phyloP scores from a whole-genome alignment of 2,113 vertebrate species.

The Lucifuga dentata region DNA sequence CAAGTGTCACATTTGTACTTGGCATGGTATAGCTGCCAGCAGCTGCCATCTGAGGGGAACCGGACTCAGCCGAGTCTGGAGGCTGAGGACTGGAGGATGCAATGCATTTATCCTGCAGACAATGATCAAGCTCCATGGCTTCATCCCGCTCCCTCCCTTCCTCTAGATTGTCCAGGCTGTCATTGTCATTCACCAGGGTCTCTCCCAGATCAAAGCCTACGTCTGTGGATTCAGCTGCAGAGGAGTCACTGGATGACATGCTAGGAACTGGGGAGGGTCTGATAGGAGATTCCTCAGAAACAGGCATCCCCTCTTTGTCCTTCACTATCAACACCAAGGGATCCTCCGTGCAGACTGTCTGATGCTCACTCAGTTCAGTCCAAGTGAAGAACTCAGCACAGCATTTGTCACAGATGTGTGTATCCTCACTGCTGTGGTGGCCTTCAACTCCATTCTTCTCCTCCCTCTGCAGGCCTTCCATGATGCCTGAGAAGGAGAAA shows the following conservation, averaged over 20 bases:
- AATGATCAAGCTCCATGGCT: constrained; percentile 88
- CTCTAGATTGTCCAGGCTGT: constrained; percentile 80
- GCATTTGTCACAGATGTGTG: constrained; percentile 90
- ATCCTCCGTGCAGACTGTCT: constrained; percentile 88
- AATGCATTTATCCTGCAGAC: constrained; percentile 73
- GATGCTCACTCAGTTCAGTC: constrained; percentile 90
- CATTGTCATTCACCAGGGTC: constrained; percentile 72
- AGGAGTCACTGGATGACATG: constrained; percentile 83
- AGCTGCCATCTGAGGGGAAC: constrained; percentile 79
- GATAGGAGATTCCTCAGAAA: constrained; percentile 78
- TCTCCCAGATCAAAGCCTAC: constrained; percentile 71
- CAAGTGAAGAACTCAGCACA: constrained; percentile 94
- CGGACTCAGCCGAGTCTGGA: constrained; percentile 72
- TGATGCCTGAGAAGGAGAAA: constrained; percentile 69
- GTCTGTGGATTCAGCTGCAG: constrained; percentile 86
- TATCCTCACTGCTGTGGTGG: constrained; percentile 87
- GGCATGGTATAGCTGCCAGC: constrained; percentile 86
- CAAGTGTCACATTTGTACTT: constrained; percentile 95
- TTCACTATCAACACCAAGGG: constrained; percentile 89
- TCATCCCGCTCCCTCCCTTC: constrained; percentile 84
- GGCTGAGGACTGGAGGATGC: constrained; percentile 70
- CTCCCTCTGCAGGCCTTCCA: constrained; percentile 83
- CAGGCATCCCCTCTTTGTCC: constrained; percentile 83
- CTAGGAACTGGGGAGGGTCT: constrained; percentile 85
- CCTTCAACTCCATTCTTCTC: constrained; percentile 83